Base-by-base conservation (phyloP, 92 coral and sea anemone genomes). In the Desmophyllum pertusum region DNA sequence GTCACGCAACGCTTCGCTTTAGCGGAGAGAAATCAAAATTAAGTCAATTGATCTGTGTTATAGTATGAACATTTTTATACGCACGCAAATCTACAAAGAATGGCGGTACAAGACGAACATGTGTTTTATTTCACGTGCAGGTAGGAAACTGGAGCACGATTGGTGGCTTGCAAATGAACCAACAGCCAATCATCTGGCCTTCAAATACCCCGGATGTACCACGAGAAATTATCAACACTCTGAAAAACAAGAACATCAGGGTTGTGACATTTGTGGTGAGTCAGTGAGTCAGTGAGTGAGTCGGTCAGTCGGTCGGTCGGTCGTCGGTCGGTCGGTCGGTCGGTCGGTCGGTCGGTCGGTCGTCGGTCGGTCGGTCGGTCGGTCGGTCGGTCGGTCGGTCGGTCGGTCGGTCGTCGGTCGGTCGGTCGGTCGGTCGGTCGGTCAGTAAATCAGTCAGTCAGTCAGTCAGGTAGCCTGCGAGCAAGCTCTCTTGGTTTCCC, bases 211-310 rank as follows among this genome's bases (percentile, higher is more conserved):
- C 80, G 27, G 84, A 79, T 17, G 67, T 85, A 38, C 94, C 94
- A 59, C 91, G 87, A 62, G 91, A 87, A 65, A 72, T 74, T 25
- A 77, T 35, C 61, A 87, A 91, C 81, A 80, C 67, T 19, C 77
- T 91, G 8, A 88, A 85, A 52, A 87, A 87, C 87, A 73, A 40
- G 48, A 91, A 89, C 35, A 77, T 91, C 21, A 79, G 37, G 40
- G 40, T 91, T 43, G 89, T 91, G 23, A 83, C 94, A 5, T 70
- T 84, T 35, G 33, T 83, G 86, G 94, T 91, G 50, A 80, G 89
- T 46, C 39, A 59, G 2, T 48, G 51, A 48, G 53, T 48, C 21
- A 48, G 53, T 48, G 21, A 48, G 11, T 23, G 8, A 21, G 29
- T 21, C 29, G 9, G 63, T 2, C 59, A 3, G 63, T 14, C 53